A percentile compares a stretch with the other conserved stretches of the same genome.
phyloP scores from a whole-genome alignment of 2,888 invertebrate genomes.

The Physocephala rufipes region DNA sequence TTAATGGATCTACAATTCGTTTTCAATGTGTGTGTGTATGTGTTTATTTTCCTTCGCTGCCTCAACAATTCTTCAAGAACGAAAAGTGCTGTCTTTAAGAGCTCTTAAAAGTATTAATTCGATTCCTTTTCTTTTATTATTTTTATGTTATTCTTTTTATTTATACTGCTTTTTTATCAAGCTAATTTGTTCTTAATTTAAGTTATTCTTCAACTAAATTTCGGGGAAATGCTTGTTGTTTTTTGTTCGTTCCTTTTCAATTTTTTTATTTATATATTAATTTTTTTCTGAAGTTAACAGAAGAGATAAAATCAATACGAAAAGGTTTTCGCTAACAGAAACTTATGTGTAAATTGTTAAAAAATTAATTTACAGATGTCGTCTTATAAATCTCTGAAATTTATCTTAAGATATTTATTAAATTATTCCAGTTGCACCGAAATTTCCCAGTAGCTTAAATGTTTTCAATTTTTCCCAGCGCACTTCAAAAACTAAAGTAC shows the following conservation, averaged over 20 bases:
- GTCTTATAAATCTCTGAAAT: too few species aligned
- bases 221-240: not conserved
- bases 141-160: too few species aligned
- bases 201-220: not conserved
- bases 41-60: not conserved
- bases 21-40: not conserved
- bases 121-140: not conserved
- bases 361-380: too few species aligned
- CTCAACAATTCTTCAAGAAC: not conserved
- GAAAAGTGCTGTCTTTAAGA: not conserved
- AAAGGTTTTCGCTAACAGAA: not conserved
- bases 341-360: too few species aligned
- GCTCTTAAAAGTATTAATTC: not conserved
- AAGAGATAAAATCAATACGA: not conserved
- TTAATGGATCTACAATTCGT: constrained; percentile 35
- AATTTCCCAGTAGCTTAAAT: too few species aligned
- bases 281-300: not conserved
- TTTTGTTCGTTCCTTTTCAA: not conserved
- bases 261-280: not conserved
- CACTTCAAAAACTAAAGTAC: too few species aligned
- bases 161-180: not conserved
- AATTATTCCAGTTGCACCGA: too few species aligned
- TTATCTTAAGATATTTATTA: too few species aligned
- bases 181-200: constrained; percentile 11
- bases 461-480: too few species aligned